Evolutionary conservation across 2,888 invertebrate genomes (phyloP), one percentile per base, ranked within the genome.

Genomic region (Masnerella sp.): DNA sequence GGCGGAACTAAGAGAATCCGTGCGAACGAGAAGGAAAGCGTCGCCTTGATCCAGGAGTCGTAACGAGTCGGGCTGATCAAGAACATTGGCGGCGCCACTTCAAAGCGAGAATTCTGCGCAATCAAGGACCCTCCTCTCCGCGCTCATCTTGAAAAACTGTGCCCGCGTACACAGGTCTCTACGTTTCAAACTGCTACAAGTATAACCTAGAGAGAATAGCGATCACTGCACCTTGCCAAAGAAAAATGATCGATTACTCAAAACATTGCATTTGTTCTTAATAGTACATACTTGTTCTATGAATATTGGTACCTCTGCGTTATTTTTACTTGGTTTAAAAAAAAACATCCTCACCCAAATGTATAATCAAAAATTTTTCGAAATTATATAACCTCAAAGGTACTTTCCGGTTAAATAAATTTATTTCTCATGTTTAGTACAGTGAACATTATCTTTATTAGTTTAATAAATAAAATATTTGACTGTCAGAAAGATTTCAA

Each of bases 91-190:
- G 85, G 85, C 83, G 82, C 82, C 82, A 82, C 83, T 84, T 85
- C 85, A 85, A 85, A 85, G 85, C 83, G 84, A 80, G 85, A 85
- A 85, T 85, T 84, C 83, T 81, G 85, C 83, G 85, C 84, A 85
- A 85, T 85, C 85, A 85, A 83, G 51, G 75, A 59, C 78, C 69
- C 74, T 68, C 58, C 73, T 56, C 78, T 77, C 74, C 81, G 78
- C 78, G 72, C 75, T 59, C 77, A 68, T 68, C 71, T 81, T 84
- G 83, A 84, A 84, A 84, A 84, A 84, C 82, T 78, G 79, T 81
- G 80, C 80, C 79, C 74, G 58, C 74, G 78, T 70, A 65, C 74
- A 64, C 69, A 61, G 70, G 74, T 74, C 74, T 62, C 61, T 70
- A 67, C 67, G 70, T 74, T 69, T 69, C 65, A 69, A 49, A 59